These are phyloP conservation scores for Physocephala rufipes DNA, from an alignment of 2,888 invertebrate genomes.

Conservation along the genomic window DNA sequence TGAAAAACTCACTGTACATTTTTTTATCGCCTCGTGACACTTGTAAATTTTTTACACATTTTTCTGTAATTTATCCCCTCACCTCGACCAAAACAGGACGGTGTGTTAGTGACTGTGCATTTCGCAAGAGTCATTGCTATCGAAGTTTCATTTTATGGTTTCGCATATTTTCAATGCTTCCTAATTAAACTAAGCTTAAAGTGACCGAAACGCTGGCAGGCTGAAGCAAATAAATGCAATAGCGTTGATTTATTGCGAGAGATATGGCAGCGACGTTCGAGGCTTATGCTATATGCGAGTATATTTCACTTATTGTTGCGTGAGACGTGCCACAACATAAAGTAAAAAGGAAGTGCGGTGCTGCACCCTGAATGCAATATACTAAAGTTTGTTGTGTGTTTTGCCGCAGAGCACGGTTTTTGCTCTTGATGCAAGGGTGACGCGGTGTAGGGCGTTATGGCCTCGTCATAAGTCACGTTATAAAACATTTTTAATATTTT, in stretches of 20 bases:
- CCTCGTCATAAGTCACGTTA: constrained; percentile 42
- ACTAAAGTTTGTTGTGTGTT: too few relatives aligned
- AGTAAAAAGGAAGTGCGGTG: too few relatives aligned
- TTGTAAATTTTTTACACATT: constrained; percentile 18
- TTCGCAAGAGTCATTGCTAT: too few relatives aligned
- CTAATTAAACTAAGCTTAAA: constrained; percentile 62
- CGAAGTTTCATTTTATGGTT: constrained; percentile 41
- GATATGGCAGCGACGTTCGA: constrained; percentile 10
- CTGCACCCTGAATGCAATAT: too few relatives aligned
- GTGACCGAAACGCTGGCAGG: constrained; percentile 36
- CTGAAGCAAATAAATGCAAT: constrained; percentile 43
- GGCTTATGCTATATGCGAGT: constrained; percentile 16
- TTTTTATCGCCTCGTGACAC: constrained; percentile 38
- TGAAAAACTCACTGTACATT: constrained; percentile 54
- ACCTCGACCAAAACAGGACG: too few relatives aligned
- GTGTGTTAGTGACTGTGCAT: too few relatives aligned
- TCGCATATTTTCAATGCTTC: constrained; percentile 51
- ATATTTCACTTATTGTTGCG: constrained; percentile 42
- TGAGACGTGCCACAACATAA: too few relatives aligned
- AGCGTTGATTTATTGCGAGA: constrained; percentile 57
- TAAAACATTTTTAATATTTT: constrained; percentile 23
- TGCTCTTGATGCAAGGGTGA: too few relatives aligned
- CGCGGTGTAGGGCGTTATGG: too few relatives aligned
- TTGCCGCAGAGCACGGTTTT: too few relatives aligned
- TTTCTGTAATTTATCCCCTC: too few relatives aligned